These are phyloP conservation scores for Rotaria socialis DNA, from an alignment of 2,888 invertebrate species.

Conservation along the genomic window DNA sequence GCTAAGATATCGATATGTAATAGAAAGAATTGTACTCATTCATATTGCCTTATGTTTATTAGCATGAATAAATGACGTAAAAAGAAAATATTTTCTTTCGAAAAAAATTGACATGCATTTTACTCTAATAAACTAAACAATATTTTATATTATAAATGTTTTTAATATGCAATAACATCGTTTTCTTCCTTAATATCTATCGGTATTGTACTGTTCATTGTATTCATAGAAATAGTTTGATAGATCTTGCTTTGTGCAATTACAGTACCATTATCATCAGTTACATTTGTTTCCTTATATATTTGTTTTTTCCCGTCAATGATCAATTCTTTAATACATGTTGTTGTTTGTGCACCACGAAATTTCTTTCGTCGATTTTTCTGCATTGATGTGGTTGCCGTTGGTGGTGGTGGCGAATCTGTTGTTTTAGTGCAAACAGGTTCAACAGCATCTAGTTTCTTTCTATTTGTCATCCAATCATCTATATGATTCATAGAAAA, in stretches of 20 bases:
- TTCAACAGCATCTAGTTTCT: background rate
- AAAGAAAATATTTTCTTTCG: too few relatives aligned
- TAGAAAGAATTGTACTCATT: too few relatives aligned
- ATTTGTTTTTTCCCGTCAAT: background rate
- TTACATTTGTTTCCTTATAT: background rate
- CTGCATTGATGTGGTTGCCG: background rate
- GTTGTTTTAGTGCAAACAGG: background rate
- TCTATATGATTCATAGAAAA: background rate
- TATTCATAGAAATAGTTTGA: background rate
- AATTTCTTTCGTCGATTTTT: background rate
- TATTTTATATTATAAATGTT: too few relatives aligned
- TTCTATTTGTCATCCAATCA: background rate
- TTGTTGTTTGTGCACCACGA: background rate
- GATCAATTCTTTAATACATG: background rate
- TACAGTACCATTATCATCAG: background rate
- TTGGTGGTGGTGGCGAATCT: background rate
- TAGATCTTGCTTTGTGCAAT: background rate
- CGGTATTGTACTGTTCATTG: background rate
- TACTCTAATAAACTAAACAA: too few relatives aligned
- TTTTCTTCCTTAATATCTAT: background rate
- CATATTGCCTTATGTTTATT: too few relatives aligned
- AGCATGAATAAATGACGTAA: too few relatives aligned
- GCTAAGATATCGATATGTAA: too few relatives aligned
- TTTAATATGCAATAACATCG: background rate
- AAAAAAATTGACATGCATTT: too few relatives aligned